Conservation (phyloP, 1,140 invertebrate species). For the Formica exsecta region DNA sequence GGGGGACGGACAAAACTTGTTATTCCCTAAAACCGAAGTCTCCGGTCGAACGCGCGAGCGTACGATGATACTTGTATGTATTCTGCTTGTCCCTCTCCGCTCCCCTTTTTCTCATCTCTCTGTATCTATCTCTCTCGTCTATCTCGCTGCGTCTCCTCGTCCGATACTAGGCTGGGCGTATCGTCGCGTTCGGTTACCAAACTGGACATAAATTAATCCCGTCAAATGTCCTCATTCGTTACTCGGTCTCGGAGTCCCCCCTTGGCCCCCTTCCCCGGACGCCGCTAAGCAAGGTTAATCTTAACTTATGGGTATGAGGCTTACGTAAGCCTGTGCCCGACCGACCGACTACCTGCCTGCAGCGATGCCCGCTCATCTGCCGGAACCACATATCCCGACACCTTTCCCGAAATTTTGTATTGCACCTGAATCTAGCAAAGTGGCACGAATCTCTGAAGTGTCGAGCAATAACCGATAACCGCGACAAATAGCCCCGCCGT, state of each 20-base stretch:
- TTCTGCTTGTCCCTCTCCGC: neutral
- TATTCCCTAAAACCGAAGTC: conserved; percentile 76
- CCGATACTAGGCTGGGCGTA: conserved; percentile 68
- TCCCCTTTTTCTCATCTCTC: neutral
- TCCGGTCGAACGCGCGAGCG: conserved; percentile 49
- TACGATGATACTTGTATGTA: conserved; percentile 62
- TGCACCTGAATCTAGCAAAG: conserved; percentile 62
- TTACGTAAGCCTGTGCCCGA: conserved; percentile 80
- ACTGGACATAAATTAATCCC: conserved; percentile 86
- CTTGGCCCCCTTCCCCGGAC: conserved; percentile 57
- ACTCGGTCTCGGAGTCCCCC: conserved; percentile 71
- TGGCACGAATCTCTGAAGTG: conserved; percentile 62
- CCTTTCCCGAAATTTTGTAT: conserved; percentile 43
- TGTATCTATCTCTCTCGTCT: conserved; percentile 14
- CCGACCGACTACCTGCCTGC: conserved; percentile 56
- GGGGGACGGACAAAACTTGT: conserved; percentile 59
- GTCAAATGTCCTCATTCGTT: conserved; percentile 85
- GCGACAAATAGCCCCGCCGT: conserved; percentile 21
- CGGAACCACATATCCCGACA: conserved; percentile 9
- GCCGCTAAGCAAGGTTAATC: conserved; percentile 85
- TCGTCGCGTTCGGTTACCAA: conserved; percentile 83
- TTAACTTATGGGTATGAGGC: conserved; percentile 83
- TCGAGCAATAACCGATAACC: conserved; percentile 29
- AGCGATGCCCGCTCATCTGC: conserved; percentile 32
- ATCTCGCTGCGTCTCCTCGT: conserved; percentile 49